A percentile compares a stretch with the other conserved stretches of the same genome.
Evolutionary conservation across 2,113 vertebrate species (phyloP).

Genomic region (Empidonax alnorum): DNA sequence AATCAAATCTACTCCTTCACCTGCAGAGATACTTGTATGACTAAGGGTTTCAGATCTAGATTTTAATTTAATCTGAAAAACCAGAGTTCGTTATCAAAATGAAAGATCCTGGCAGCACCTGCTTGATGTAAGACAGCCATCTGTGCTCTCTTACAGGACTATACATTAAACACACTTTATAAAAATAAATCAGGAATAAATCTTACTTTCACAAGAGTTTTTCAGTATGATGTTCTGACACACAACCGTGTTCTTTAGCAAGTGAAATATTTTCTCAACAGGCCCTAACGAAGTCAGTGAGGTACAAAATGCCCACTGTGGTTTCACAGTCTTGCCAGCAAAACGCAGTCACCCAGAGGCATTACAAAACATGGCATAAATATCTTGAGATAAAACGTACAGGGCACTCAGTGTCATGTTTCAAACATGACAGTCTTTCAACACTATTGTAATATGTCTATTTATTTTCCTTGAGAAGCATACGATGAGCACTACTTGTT

Average conservation of each 20-base stretch:
- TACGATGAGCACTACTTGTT: background rate
- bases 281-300: background rate
- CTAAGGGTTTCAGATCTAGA: background rate
- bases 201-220: background rate
- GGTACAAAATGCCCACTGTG: background rate
- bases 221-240: background rate
- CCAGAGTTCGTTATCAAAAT: background rate
- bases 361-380: background rate
- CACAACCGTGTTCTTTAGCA: background rate
- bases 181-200: background rate
- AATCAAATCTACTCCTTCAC: background rate
- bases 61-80: background rate
- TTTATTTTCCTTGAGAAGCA: background rate
- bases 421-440: background rate
- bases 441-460: background rate
- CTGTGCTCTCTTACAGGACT: background rate
- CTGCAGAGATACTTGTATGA: background rate
- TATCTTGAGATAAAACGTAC: background rate
- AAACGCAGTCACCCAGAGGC: background rate
- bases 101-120: background rate
- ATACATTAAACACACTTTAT: background rate
- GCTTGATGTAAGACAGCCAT: background rate
- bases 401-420: background rate
- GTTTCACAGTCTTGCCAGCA: background rate
- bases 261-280: background rate